Percentiles rank a stretch among this genome's conserved stretches.
These are phyloP conservation scores for Pseudomyrmex pallidus DNA, from an alignment of 1,140 invertebrate species.

Conservation along the genomic window DNA sequence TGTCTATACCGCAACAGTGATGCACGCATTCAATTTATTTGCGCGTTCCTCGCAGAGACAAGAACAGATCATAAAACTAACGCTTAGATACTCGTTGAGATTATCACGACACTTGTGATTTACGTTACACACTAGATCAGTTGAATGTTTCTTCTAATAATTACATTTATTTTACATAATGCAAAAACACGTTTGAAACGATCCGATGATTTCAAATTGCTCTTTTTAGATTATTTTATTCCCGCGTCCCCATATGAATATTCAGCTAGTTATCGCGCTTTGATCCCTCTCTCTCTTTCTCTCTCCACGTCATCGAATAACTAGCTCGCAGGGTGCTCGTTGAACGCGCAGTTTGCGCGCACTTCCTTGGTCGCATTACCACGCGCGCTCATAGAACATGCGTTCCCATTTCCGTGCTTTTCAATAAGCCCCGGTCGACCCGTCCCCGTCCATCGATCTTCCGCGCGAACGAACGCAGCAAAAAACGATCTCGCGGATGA, in stretches of 20 bases:
- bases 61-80: neutral
- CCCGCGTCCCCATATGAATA: neutral
- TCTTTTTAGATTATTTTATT: neutral
- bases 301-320: neutral
- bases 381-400: neutral
- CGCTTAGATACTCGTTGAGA: neutral
- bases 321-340: slow-evolving; percentile 21
- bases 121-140: neutral
- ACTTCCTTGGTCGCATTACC: slow-evolving; percentile 42
- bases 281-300: slow-evolving; percentile 1
- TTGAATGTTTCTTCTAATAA: neutral
- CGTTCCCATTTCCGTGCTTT: slow-evolving; percentile 56
- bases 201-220: neutral
- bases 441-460: slow-evolving; percentile 56
- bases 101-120: slow-evolving; percentile 4
- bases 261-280: neutral
- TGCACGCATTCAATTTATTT: slow-evolving; percentile 37
- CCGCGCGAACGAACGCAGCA: slow-evolving; percentile 56
- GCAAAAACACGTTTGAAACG: neutral
- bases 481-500: slow-evolving; percentile 67
- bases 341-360: slow-evolving; percentile 24
- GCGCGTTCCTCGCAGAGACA: slow-evolving; percentile 8
- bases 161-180: neutral
- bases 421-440: slow-evolving; percentile 56
- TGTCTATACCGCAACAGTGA: slow-evolving; percentile 8